Evolutionary conservation across 2,797 vertebrate genomes (phyloP).

Genomic region (Clarias fuscus): DNA sequence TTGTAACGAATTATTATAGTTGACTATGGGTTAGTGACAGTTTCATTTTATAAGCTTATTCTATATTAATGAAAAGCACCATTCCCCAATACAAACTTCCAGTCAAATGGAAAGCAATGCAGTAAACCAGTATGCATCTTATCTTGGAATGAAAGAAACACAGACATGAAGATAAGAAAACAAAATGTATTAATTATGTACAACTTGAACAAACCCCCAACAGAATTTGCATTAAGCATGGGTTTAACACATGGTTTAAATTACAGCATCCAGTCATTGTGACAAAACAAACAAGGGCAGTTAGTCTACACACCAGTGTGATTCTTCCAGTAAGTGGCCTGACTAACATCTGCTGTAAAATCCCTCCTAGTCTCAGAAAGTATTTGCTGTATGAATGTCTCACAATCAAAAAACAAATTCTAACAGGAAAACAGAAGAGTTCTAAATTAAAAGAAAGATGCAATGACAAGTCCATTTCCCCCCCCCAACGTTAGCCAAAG

Average conservation of each 20-base stretch:
- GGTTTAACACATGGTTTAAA: constrained; percentile 22
- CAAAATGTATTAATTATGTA: constrained; percentile 46
- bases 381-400: constrained; percentile 25
- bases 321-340: constrained; percentile 25
- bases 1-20: neutral
- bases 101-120: constrained; percentile 61
- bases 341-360: constrained; percentile 13
- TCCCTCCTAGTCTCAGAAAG: neutral
- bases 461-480: neutral
- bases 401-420: constrained; percentile 31
- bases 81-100: neutral
- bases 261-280: constrained; percentile 30
- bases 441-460: constrained; percentile 28
- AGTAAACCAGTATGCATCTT: constrained; percentile 68
- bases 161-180: constrained; percentile 25
- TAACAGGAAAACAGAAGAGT: constrained; percentile 2
- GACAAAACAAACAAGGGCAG: neutral
- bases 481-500: neutral
- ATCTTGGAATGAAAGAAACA: neutral
- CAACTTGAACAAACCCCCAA: constrained; percentile 30
- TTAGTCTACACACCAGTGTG: constrained; percentile 20
- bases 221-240: constrained; percentile 1
- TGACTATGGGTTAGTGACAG: neutral
- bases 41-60: neutral
- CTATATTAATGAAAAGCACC: neutral